Percentiles rank a stretch among this genome's conserved stretches.
Conservation (phyloP, 2,888 invertebrate genomes). For the Geophilus truncorum region DNA sequence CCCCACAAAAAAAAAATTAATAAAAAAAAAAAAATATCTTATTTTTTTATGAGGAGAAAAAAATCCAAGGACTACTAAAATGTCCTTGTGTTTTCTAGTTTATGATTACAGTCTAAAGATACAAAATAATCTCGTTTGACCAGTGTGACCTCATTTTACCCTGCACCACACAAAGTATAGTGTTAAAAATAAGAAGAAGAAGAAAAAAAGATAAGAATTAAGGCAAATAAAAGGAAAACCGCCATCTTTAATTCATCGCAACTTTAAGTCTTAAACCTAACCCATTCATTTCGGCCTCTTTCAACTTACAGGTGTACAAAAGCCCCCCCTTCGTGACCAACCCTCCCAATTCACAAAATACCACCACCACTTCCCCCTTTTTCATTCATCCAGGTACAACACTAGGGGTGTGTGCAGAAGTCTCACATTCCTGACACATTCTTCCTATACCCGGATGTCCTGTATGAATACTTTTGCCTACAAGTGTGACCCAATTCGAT, state of each 20-base stretch:
- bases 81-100: constrained; percentile 15
- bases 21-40: neutral
- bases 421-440: neutral
- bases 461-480: neutral
- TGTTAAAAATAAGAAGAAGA: no score
- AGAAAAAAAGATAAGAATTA: neutral
- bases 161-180: neutral
- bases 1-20: neutral
- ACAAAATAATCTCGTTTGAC: constrained; percentile 22
- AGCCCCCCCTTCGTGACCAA: neutral
- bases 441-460: neutral
- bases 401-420: neutral
- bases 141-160: constrained; percentile 19
- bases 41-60: no score
- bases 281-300: neutral
- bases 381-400: neutral
- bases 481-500: neutral
- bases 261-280: neutral
- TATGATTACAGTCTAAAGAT: constrained; percentile 25
- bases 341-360: neutral
- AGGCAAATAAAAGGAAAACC: neutral
- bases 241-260: neutral
- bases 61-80: neutral
- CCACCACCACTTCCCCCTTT: neutral
- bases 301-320: neutral